Conservation (phyloP, 2,888 invertebrate species). For the Drosophila quasianomalipes region DNA sequence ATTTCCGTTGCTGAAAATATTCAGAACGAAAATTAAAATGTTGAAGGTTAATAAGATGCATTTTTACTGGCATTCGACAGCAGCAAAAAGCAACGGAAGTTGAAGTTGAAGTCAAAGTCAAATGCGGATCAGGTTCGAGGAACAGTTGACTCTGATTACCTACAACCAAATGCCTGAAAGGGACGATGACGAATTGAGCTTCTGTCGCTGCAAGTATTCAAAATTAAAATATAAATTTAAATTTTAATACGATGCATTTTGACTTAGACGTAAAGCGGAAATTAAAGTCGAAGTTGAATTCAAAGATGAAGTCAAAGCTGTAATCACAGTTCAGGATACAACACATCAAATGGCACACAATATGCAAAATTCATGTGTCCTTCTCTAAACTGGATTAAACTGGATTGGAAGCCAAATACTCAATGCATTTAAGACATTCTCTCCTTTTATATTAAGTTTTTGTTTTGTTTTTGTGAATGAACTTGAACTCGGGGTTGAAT, state of each 20-base stretch:
- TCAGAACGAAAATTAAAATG: slow-evolving; percentile 66
- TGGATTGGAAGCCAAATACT: slow-evolving; percentile 31
- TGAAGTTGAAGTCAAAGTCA: slow-evolving; percentile 3
- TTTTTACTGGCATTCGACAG: slow-evolving; percentile 52
- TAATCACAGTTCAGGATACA: slow-evolving; percentile 44
- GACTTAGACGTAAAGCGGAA: slow-evolving; percentile 12
- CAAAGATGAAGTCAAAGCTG: neutral
- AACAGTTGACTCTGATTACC: slow-evolving; percentile 17
- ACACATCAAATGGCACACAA: slow-evolving; percentile 45
- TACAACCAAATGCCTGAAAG: neutral
- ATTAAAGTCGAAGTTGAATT: neutral
- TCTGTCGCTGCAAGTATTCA: slow-evolving; percentile 51
- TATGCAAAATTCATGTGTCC: slow-evolving; percentile 36
- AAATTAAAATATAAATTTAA: slow-evolving; percentile 61
- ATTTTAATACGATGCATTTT: slow-evolving; percentile 75
- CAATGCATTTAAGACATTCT: slow-evolving; percentile 10
- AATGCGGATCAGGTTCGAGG: slow-evolving; percentile 60
- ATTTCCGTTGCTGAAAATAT: slow-evolving; percentile 56
- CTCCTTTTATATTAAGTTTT: too few relatives aligned
- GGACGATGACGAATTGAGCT: slow-evolving; percentile 44
- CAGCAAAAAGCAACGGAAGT: neutral
- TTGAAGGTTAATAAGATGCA: slow-evolving; percentile 76
- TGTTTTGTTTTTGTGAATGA: neutral
- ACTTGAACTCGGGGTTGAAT: slow-evolving; percentile 23
- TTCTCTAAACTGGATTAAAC: slow-evolving; percentile 14